Percentiles rank a stretch among this genome's conserved stretches.
Conservation (phyloP, 1,140 invertebrate species). For the Ceratina japonica region DNA sequence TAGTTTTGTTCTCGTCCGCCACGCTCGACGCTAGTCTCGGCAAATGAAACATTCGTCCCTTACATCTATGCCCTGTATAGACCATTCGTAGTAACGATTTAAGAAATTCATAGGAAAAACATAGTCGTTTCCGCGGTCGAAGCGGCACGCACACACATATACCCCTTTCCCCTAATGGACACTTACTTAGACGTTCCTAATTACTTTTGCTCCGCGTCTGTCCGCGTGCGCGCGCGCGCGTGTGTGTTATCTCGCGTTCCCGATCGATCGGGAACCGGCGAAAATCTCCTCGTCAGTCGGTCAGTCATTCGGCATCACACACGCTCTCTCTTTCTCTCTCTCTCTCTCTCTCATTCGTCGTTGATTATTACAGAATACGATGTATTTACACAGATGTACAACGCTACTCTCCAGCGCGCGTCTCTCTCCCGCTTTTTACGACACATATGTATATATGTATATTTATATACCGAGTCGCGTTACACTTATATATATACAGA, state of each 20-base stretch:
- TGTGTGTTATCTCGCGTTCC: too few species aligned
- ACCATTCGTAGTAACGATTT: conserved; percentile 75
- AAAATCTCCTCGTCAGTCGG: conserved; percentile 44
- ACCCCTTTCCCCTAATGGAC: too few species aligned
- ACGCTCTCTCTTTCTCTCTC: conserved; percentile 25
- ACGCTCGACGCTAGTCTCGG: conserved; percentile 61
- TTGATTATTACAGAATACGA: conserved; percentile 45
- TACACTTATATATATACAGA: conserved; percentile 61
- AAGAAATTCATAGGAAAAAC: conserved; percentile 74
- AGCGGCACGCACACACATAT: background rate
- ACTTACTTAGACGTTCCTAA: background rate
- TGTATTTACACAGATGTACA: conserved; percentile 70
- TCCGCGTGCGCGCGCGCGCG: too few species aligned
- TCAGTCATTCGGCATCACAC: conserved; percentile 28
- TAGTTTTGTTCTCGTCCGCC: conserved; percentile 27
- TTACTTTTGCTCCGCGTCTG: background rate
- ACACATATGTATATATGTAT: conserved; percentile 58
- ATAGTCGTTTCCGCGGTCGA: conserved; percentile 19
- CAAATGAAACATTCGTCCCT: conserved; percentile 70
- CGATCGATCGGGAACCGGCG: conserved; percentile 60
- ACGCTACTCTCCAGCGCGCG: background rate
- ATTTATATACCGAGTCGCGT: conserved; percentile 52
- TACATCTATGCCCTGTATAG: conserved; percentile 79
- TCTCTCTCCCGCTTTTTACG: conserved; percentile 27
- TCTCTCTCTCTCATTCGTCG: conserved; percentile 21